A percentile compares a stretch with the other conserved stretches of the same genome.
Evolutionary conservation across 2,113 vertebrate genomes (phyloP).

Genomic region (Orycteropus afer): DNA sequence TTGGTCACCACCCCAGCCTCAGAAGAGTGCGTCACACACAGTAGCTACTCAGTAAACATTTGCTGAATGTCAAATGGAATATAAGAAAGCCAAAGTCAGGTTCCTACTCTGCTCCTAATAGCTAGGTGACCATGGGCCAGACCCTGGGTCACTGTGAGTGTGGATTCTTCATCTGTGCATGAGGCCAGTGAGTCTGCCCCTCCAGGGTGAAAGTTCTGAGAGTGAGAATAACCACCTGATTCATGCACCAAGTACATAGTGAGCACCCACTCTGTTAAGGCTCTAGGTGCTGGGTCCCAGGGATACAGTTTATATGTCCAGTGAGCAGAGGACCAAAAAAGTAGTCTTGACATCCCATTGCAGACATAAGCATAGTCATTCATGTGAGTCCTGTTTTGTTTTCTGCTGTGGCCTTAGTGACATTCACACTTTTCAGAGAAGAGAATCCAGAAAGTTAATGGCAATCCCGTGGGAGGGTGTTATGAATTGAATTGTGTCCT

Average conservation of each 20-base stretch:
- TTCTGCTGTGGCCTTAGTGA: not conserved
- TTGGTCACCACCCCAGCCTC: not conserved
- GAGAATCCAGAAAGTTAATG: not conserved
- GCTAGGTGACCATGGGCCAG: not conserved
- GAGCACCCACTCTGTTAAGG: not conserved
- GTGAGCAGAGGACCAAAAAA: not conserved
- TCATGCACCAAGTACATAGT: accelerated
- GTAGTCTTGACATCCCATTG: accelerated
- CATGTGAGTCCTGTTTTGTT: accelerated
- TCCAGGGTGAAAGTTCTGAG: too few relatives aligned
- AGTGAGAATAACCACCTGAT: not conserved
- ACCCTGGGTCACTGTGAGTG: accelerated
- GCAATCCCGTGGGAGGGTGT: accelerated
- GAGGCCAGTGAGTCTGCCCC: not conserved
- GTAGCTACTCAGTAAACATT: not conserved
- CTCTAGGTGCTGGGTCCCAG: not conserved
- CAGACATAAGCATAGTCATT: accelerated
- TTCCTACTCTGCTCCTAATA: not conserved
- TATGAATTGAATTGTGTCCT: not conserved
- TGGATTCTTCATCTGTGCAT: too few relatives aligned
- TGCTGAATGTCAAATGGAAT: accelerated
- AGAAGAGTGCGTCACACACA: not conserved
- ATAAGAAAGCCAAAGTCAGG: not conserved
- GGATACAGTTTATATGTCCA: accelerated
- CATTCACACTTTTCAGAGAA: not conserved